Evolutionary conservation across 2,797 vertebrate genomes (phyloP).

Genomic region (Pseudotriccus pelzelni): DNA sequence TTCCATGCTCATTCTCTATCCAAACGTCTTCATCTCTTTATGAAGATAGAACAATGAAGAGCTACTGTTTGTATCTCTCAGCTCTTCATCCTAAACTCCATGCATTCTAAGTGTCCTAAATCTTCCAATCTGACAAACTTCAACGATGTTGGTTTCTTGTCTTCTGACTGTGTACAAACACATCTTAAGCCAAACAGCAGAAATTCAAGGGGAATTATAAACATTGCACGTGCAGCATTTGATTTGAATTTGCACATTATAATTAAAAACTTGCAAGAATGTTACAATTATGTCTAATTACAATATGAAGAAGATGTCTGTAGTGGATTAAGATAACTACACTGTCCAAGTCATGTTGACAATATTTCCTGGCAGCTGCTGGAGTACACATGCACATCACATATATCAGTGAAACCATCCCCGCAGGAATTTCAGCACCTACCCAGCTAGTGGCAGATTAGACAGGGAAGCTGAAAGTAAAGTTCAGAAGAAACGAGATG

Average conservation of each 20-base stretch:
- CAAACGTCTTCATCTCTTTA: not conserved
- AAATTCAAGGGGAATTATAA: not conserved
- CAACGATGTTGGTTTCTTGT: not conserved
- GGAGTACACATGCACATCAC: not conserved
- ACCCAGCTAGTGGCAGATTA: not conserved
- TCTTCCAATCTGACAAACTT: not conserved
- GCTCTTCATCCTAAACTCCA: not conserved
- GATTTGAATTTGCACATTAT: not conserved
- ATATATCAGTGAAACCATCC: not conserved
- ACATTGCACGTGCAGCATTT: not conserved
- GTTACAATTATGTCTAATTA: not conserved
- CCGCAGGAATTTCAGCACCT: not conserved
- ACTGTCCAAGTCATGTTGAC: not conserved
- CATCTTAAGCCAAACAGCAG: not conserved
- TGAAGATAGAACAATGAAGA: not conserved
- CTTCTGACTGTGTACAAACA: not conserved
- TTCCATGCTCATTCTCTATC: not conserved
- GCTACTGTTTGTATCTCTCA: not conserved
- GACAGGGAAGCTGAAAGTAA: not conserved
- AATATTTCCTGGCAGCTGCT: conserved; percentile 9
- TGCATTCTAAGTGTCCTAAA: not conserved
- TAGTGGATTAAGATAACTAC: conserved; percentile 6
- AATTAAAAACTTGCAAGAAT: not conserved
- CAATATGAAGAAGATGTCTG: not conserved
- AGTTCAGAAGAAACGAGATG: not conserved